Base-by-base conservation (phyloP, 2,888 invertebrate genomes). In the Coelopa pilipes region DNA sequence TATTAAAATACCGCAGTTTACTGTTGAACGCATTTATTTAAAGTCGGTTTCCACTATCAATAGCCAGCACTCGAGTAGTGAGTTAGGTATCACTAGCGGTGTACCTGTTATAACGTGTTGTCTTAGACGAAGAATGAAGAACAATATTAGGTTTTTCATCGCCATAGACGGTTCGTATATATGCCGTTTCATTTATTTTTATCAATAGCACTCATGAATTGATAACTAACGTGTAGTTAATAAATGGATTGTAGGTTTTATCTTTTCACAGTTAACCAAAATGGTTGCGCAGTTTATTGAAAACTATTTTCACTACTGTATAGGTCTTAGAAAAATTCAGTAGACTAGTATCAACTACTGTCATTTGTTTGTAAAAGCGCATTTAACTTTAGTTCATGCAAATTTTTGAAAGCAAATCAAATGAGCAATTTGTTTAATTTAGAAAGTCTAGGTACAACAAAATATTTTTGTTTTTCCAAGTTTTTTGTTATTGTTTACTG, bases 21-120 rank as follows among this genome's bases (percentile, higher is more conserved):
- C 74, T 73, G 78, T 75, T 77, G 79, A 80, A 80, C 80, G 81
- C 77, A 81, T 83, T 84, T 85, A 84, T 84, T 85, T 84, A 84
- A 84, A 85, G 85, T 85, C 84, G 84, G 84, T 84, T 84, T 82
- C 78, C n/a, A 53, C 46, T 70, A 10, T 46, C 34, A 53, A 13
- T 63, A 17, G 24, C 45, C 34, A 13, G 21, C n/a, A 34, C 34
- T 65, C 15, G 1, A 17, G 49, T 19, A 19, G 65, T 65, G 17
- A 34, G 34, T 34, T 34, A 34, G 34, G 34, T 34, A 34, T 34
- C 7, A 7, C 34, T 4, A 4, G 34, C 34, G 34, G 34, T 34
- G 34, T 34, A 7, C 4, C 34, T 34, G 7, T 34, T 34, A 34
- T 34, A 7, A 34, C 7, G 7, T 34, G 34, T 34, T 34, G 4